These are phyloP conservation scores for Apodemus sylvaticus DNA, from an alignment of 2,113 vertebrate genomes.

Conservation along the genomic window DNA sequence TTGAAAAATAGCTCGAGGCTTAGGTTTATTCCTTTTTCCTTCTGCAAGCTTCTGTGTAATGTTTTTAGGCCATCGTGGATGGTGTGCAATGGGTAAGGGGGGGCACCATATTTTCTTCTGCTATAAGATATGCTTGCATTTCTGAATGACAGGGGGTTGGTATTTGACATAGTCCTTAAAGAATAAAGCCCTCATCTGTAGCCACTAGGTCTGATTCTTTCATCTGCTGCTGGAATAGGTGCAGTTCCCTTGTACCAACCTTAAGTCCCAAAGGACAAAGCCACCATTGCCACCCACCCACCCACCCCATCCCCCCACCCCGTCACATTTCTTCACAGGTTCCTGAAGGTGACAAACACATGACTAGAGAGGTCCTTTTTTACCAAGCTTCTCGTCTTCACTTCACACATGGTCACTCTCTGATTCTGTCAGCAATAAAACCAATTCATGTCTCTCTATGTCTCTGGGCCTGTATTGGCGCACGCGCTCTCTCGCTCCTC, in stretches of 20 bases:
- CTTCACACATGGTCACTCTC: no score
- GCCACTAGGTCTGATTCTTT: neutral
- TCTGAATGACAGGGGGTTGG: neutral
- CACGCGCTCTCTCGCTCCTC: neutral
- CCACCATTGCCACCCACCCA: no score
- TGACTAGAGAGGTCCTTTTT: neutral
- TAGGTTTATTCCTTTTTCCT: neutral
- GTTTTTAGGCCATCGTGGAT: neutral
- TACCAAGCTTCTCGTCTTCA: neutral
- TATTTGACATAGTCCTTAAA: neutral
- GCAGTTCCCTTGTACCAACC: neutral
- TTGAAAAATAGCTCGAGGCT: neutral
- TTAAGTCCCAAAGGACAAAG: neutral
- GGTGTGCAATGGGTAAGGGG: no score
- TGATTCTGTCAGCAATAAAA: neutral
- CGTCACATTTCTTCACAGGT: neutral
- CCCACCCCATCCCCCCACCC: no score
- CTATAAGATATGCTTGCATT: neutral
- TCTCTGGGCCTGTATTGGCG: neutral
- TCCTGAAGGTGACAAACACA: neutral
- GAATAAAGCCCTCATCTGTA: neutral
- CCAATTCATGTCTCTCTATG: neutral
- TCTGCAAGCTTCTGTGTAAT: neutral
- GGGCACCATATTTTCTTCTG: neutral
- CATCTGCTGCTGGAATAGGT: neutral